Percentiles rank a stretch among this genome's conserved stretches.
These are phyloP conservation scores for Sebastes dallii DNA, from an alignment of 2,797 vertebrate species.

Conservation along the genomic window DNA sequence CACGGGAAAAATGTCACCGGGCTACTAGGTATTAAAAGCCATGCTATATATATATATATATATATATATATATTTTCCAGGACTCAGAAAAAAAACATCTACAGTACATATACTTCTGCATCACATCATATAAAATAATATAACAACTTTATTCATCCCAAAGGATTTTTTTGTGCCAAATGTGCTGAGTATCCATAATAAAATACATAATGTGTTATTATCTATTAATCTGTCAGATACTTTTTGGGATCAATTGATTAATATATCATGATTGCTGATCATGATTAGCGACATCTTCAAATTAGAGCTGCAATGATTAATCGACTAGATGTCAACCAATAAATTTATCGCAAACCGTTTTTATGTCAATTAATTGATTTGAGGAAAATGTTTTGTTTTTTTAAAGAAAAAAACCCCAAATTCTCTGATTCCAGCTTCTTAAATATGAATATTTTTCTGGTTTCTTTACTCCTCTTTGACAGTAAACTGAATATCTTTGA, in stretches of 20 bases:
- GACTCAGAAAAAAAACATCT: neutral
- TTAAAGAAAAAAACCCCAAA: accelerated
- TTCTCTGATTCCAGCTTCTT: no score
- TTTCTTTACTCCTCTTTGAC: no score
- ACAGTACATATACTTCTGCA: neutral
- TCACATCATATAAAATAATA: neutral
- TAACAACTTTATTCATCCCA: neutral
- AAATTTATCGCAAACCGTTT: no score
- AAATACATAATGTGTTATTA: neutral
- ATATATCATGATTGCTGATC: neutral
- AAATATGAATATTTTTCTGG: no score
- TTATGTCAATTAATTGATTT: no score
- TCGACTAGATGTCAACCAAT: no score
- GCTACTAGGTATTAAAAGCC: no score
- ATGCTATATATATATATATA: neutral
- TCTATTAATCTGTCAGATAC: neutral
- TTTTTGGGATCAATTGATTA: neutral
- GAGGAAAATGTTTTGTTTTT: no score
- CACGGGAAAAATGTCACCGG: no score
- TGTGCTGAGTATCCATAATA: no score
- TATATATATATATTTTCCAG: neutral
- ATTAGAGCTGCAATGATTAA: no score
- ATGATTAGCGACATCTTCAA: neutral
- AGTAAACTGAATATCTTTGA: no score
- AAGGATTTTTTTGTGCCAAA: neutral